Conservation (phyloP, 2,797 vertebrate species). For the Fringilla coelebs region DNA sequence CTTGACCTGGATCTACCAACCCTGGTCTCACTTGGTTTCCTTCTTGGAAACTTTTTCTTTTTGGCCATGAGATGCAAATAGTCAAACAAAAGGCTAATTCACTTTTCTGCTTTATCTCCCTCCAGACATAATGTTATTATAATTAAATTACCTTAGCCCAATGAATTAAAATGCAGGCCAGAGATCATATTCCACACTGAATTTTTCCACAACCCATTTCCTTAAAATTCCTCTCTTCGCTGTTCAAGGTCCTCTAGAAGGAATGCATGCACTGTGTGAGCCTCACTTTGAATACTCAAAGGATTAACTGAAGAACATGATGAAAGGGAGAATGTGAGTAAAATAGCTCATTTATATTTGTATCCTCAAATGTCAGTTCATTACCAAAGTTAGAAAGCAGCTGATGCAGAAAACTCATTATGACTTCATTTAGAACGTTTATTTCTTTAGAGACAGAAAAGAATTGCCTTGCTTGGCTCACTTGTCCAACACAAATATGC, state of each 20-base stretch:
- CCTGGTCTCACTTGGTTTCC: not conserved
- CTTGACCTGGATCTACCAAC: not conserved
- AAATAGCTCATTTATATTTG: constrained; percentile 50
- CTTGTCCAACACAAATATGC: not conserved
- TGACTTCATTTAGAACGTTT: constrained; percentile 38
- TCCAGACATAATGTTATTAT: not conserved
- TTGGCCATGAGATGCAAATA: not conserved
- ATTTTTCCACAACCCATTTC: not conserved
- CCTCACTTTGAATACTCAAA: not conserved
- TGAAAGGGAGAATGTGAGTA: constrained; percentile 25
- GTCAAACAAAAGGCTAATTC: not conserved
- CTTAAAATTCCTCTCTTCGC: not conserved
- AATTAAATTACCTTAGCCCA: constrained; percentile 19
- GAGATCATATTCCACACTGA: not conserved
- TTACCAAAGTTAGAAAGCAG: constrained; percentile 55
- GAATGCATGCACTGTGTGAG: not conserved
- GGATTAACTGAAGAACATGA: constrained; percentile 21
- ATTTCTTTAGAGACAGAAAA: not conserved
- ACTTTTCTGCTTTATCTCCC: not conserved
- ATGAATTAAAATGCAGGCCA: not conserved
- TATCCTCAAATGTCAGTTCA: constrained; percentile 58
- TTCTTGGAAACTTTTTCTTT: not conserved
- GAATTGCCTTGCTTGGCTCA: not conserved
- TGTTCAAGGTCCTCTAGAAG: not conserved
- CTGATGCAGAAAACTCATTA: constrained; percentile 47